Conservation (phyloP, 2,797 vertebrate genomes). For the Anisognathus igniventris region DNA sequence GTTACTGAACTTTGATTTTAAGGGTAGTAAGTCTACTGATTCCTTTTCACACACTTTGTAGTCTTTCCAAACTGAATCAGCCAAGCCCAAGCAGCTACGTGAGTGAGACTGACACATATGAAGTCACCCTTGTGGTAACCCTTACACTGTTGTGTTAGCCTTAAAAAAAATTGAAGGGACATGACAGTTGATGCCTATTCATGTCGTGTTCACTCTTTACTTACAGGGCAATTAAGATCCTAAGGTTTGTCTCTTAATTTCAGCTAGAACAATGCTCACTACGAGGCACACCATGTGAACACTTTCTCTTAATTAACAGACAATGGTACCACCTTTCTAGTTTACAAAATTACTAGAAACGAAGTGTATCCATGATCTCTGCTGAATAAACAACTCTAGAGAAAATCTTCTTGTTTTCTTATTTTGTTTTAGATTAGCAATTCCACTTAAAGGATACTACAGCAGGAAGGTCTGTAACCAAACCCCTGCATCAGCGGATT, state of each 20-base stretch:
- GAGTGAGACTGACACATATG: accelerated
- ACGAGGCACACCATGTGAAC: background rate
- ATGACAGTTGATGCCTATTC: background rate
- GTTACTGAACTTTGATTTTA: background rate
- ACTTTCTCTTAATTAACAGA: background rate
- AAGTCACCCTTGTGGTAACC: background rate
- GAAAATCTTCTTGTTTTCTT: background rate
- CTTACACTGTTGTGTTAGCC: background rate
- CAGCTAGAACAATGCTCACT: background rate
- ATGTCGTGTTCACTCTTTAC: background rate
- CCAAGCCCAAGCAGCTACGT: background rate
- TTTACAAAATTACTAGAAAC: background rate
- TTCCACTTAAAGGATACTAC: background rate
- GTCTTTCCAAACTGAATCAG: background rate
- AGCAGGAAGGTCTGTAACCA: background rate
- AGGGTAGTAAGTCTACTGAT: background rate
- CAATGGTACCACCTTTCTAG: background rate
- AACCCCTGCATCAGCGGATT: background rate
- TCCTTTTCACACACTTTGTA: background rate
- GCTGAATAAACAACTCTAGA: background rate
- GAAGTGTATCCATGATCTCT: background rate
- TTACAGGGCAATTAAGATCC: background rate
- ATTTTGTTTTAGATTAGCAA: background rate
- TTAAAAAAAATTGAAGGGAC: background rate
- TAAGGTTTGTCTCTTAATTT: background rate